A percentile compares a stretch with the other conserved stretches of the same genome.
phyloP scores from a whole-genome alignment of 2,888 invertebrate species.

The Schizaphis graminum region DNA sequence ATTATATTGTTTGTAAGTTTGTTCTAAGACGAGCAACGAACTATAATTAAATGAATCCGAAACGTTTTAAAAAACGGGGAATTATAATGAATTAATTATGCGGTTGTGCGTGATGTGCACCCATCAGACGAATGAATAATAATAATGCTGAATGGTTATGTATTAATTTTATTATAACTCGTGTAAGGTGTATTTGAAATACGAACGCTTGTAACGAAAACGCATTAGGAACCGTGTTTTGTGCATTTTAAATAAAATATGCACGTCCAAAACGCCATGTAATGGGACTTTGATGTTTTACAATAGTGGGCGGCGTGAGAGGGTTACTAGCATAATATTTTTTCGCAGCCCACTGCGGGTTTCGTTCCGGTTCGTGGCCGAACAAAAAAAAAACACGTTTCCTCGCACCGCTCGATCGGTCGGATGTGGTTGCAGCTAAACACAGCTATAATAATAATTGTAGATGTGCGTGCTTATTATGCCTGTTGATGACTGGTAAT shows the following conservation, averaged over 20 bases:
- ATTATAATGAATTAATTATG: background rate
- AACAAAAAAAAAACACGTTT: background rate
- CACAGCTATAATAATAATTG: background rate
- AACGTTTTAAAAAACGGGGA: background rate
- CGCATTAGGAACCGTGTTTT: background rate
- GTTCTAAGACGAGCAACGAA: background rate
- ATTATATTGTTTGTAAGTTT: background rate
- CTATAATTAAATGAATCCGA: conserved; percentile 9
- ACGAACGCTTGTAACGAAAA: background rate
- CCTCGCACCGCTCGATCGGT: background rate
- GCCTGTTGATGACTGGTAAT: background rate
- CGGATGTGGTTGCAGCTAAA: background rate
- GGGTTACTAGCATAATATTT: background rate
- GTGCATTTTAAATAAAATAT: background rate
- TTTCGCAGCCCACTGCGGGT: background rate
- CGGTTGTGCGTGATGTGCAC: background rate
- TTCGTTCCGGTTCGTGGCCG: conserved; percentile 4
- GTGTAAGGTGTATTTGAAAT: background rate
- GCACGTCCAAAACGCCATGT: background rate
- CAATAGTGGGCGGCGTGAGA: conserved; percentile 15
- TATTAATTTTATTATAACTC: background rate
- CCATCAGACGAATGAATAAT: background rate
- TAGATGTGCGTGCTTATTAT: background rate
- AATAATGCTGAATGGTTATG: background rate
- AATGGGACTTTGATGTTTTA: conserved; percentile 5